These are phyloP conservation scores for Drosophila mojavensis DNA, from an alignment of 1,140 invertebrate genomes.

Conservation along the genomic window DNA sequence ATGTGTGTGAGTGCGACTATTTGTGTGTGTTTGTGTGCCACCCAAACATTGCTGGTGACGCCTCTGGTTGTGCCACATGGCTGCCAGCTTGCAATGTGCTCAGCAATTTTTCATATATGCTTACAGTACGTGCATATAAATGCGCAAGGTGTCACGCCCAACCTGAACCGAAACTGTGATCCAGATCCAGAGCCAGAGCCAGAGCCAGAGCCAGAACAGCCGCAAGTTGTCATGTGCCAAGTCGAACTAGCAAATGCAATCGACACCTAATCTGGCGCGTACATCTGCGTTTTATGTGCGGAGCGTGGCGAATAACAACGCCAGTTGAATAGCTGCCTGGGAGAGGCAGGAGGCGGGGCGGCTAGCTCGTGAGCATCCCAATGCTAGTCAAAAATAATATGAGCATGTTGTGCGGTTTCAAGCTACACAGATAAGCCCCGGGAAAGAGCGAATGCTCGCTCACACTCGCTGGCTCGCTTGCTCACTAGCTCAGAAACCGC, in stretches of 20 bases:
- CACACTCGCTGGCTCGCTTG: not conserved
- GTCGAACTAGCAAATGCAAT: constrained; percentile 62
- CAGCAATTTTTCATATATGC: constrained; percentile 73
- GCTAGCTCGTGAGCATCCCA: not conserved
- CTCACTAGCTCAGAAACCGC: constrained; percentile 5
- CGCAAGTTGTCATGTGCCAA: constrained; percentile 65
- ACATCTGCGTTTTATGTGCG: constrained; percentile 30
- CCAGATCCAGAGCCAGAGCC: constrained; percentile 5
- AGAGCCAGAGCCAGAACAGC: constrained; percentile 16
- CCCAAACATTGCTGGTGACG: not conserved
- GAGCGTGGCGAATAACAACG: constrained; percentile 24
- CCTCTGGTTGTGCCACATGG: constrained; percentile 27
- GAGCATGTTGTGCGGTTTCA: constrained; percentile 27
- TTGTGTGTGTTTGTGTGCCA: not conserved
- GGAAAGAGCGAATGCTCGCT: not conserved
- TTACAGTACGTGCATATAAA: constrained; percentile 75
- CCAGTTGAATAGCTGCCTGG: constrained; percentile 1
- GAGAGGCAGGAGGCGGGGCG: not conserved
- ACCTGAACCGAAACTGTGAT: not conserved
- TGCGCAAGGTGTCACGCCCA: constrained; percentile 48
- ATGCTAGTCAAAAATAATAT: constrained; percentile 23
- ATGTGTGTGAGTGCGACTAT: not conserved
- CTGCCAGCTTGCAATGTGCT: constrained; percentile 28
- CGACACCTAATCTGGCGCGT: constrained; percentile 65
- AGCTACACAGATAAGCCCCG: constrained; percentile 26